Conservation (phyloP, 2,888 invertebrate genomes). For the Pomacea canaliculata region DNA sequence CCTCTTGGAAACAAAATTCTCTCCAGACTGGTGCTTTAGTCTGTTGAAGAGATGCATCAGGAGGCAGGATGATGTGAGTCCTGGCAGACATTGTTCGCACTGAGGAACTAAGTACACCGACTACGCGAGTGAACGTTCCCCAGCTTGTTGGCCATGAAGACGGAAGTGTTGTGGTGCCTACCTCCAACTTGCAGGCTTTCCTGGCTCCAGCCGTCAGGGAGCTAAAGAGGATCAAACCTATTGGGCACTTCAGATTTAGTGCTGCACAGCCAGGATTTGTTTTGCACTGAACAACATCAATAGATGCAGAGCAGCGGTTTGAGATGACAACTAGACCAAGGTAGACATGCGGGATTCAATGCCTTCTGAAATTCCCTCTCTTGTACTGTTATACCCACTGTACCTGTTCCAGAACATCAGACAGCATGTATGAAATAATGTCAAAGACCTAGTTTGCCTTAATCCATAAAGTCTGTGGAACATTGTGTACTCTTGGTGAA, state of each 20-base stretch:
- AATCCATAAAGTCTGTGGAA: neutral
- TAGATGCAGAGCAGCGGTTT: constrained; percentile 3
- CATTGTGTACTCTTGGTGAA: too few relatives aligned
- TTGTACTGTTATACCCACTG: neutral
- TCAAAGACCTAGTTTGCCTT: neutral
- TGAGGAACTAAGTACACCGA: too few relatives aligned
- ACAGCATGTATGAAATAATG: neutral
- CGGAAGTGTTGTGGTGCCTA: constrained; percentile 20
- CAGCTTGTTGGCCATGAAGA: constrained; percentile 33
- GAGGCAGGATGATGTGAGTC: too few relatives aligned
- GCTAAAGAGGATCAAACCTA: constrained; percentile 27
- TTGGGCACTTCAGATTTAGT: constrained; percentile 28
- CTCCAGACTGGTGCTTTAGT: too few relatives aligned
- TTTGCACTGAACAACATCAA: neutral
- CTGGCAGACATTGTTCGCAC: too few relatives aligned
- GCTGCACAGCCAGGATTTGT: constrained; percentile 2
- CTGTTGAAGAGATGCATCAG: too few relatives aligned
- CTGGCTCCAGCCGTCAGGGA: constrained; percentile 16
- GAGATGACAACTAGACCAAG: neutral
- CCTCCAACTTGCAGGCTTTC: constrained; percentile 32
- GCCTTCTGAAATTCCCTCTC: neutral
- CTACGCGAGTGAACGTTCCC: constrained; percentile 23
- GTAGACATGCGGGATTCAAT: neutral
- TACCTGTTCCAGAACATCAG: constrained; percentile 7
- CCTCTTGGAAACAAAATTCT: too few relatives aligned